Evolutionary conservation across 2,888 invertebrate species (phyloP), one percentile per base, ranked within the genome.

Genomic region (Oxyteleia sp.): DNA sequence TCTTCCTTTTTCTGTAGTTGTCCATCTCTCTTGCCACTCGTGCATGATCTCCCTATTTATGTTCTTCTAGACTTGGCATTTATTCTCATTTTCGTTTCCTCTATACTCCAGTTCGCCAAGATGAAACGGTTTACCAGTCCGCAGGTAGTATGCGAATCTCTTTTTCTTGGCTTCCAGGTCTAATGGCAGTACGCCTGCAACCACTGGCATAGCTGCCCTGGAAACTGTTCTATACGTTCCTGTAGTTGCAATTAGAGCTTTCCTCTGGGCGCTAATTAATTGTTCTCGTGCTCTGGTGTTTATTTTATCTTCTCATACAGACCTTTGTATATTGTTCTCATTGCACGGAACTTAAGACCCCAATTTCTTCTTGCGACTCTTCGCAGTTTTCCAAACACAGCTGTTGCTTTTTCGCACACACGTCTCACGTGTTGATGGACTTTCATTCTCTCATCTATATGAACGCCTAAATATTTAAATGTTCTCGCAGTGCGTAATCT

Each of bases 241-340:
- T 0, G 63, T 59, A 0, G 35, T n/a, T 10, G 23, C 15, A 4
- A 82, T 16, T 0, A 85, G 43, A 0, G 69, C 45, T 1, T 4
- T 16, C 51, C 84, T 66, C 20, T 85, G 85, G 0, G 51, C 18
- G 0, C 29, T 2, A 0, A 8, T 13, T 0, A 79, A 5, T 4
- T 5, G 11, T 0, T 5, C n/a, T 4, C n/a, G 51, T n/a, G n/a
- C 29, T 7, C 2, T 41, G 0, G 0, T 0, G 15, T 45, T 64
- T 0, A 61, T 13, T 7, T 13, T 38, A 7, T 80, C 51, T 5
- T 18, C 35, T 85, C 85, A 86, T 0, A 63, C 51, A 0, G 41
- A 0, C 83, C 82, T 13, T 53, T 71, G 11, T 87, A 84, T 1
- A 85, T 64, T 0, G 26, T 78, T 1, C 10, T 47, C 64, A 87